Evolutionary conservation across 2,113 vertebrate species (phyloP).

Genomic region (Nothocercus nigrocapillus): DNA sequence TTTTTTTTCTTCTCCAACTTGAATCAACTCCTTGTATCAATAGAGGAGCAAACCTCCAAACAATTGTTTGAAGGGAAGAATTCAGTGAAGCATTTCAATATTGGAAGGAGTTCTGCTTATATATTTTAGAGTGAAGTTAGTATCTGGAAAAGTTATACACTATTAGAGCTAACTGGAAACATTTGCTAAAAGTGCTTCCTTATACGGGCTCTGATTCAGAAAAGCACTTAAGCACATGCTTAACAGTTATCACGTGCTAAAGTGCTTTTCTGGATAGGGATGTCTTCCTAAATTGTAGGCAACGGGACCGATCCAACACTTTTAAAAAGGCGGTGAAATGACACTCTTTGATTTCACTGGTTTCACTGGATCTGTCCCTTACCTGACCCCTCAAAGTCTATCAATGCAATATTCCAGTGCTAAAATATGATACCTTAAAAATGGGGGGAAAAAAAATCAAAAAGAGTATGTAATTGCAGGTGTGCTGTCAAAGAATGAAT

Average conservation of each 20-base stretch:
- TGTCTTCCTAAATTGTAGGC: conserved; percentile 30
- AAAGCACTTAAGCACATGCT: conserved; percentile 54
- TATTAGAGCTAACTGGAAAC: conserved; percentile 16
- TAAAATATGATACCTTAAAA: background rate
- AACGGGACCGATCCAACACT: conserved; percentile 5
- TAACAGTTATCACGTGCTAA: conserved; percentile 62
- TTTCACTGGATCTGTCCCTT: background rate
- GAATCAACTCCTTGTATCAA: conserved; percentile 35
- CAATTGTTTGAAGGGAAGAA: conserved; percentile 16
- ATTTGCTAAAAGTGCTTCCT: conserved; percentile 10
- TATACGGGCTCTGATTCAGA: conserved; percentile 39
- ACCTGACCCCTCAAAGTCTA: background rate
- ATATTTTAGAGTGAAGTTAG: background rate
- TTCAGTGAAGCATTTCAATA: background rate
- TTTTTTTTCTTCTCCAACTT: conserved; percentile 51
- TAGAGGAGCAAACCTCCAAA: conserved; percentile 44
- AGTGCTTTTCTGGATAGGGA: conserved; percentile 61
- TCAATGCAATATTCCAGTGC: background rate
- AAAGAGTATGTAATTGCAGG: background rate
- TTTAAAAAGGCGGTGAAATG: conserved; percentile 40
- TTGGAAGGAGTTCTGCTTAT: background rate
- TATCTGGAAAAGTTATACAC: conserved; percentile 7
- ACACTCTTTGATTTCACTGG: conserved; percentile 8
- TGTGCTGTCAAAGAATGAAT: background rate
- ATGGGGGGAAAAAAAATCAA: background rate